Conservation (phyloP, 2,113 vertebrate genomes). For the Talpa occidentalis region DNA sequence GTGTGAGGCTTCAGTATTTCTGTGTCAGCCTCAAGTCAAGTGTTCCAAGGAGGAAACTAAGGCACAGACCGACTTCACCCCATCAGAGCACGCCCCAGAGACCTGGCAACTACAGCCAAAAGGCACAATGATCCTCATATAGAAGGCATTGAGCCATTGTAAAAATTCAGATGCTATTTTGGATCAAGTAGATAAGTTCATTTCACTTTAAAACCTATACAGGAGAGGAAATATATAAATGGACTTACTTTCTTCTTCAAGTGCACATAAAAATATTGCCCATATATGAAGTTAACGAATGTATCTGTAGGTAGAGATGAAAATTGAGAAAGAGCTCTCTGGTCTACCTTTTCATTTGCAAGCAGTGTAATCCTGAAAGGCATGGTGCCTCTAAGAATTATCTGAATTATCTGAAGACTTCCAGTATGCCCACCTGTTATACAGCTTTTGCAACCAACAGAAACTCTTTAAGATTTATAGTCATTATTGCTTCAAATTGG, state of each 20-base stretch:
- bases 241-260: slow-evolving; percentile 48
- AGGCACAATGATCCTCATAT: background rate
- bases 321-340: slow-evolving; percentile 37
- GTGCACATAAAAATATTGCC: background rate
- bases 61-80: background rate
- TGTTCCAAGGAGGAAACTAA: slow-evolving; percentile 36
- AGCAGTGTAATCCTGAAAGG: slow-evolving; percentile 28
- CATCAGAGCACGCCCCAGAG: background rate
- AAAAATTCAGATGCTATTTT: slow-evolving; percentile 16
- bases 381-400: slow-evolving; percentile 61
- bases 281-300: slow-evolving; percentile 59
- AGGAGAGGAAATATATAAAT: slow-evolving; percentile 2
- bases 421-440: slow-evolving; percentile 49
- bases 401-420: slow-evolving; percentile 69
- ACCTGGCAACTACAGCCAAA: background rate
- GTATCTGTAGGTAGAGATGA: slow-evolving; percentile 66
- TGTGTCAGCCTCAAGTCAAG: background rate
- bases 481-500: slow-evolving; percentile 49
- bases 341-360: background rate
- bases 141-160: background rate
- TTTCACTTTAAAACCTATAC: slow-evolving; percentile 34
- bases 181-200: slow-evolving; percentile 3
- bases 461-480: slow-evolving; percentile 69
- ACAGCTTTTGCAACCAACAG: slow-evolving; percentile 65
- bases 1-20: background rate